Evolutionary conservation across 2,888 invertebrate species (phyloP), one percentile per base, ranked within the genome.

Genomic region (Netelia virgata): DNA sequence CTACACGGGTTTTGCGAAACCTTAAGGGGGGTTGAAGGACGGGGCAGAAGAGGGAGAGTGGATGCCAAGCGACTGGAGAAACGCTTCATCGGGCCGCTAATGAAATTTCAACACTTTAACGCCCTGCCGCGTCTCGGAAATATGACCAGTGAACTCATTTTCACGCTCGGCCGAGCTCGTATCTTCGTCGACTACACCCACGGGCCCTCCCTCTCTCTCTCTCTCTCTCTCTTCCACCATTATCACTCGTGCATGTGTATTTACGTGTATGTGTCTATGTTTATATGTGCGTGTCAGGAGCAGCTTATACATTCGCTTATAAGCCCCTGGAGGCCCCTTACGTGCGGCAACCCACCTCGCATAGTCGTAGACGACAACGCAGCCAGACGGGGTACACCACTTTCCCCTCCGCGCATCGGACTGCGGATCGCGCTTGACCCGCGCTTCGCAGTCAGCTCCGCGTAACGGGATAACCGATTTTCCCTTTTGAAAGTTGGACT

Each of bases 61-160:
- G 74, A 75, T 70, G 57, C 50, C 79, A 53, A 86, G 84, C 82
- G 81, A 73, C 73, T 77, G 76, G 74, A 84, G 74, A 84, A 78
- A 85, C 83, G 87, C 86, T 86, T 86, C 87, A 86, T 86, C 86
- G 80, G 84, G 79, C 83, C 79, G 78, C 81, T 86, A 86, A 88
- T 88, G 85, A 88, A 88, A 86, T 90, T 90, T 90, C 89, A 91
- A 89, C 91, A 92, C 91, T 92, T 92, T 91, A 91, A 92, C 90
- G 90, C 90, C 89, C 88, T 88, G 86, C 66, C 88, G 88, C 87
- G 63, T 82, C 88, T 90, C 85, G 89, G 86, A 89, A 87, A 89
- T 89, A 87, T 91, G 91, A 90, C 91, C 92, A 92, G 90, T 92
- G 92, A 92, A 92, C 92, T 92, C 91, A 87, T 92, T 92, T 92